Evolutionary conservation across 2,113 vertebrate genomes (phyloP), one percentile per base, ranked within the genome.

Genomic region (Ictidomys tridecemlineatus): DNA sequence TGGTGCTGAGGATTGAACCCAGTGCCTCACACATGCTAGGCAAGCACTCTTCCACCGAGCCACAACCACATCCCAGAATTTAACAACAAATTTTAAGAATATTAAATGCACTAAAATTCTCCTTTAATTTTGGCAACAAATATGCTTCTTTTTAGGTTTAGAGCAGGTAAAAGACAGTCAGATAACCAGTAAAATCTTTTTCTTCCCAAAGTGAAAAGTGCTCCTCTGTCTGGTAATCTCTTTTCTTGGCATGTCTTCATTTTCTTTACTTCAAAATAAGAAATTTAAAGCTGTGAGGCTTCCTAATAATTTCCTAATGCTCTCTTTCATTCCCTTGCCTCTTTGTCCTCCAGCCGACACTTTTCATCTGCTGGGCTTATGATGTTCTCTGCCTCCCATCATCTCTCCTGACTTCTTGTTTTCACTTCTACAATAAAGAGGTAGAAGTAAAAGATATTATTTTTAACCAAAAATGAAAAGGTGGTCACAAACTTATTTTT

Each of bases 401-500:
- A 17, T 53, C 20, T 93, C 22, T 72, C 18, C 34, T 73, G 16
- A 45, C 58, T 85, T 92, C n/a, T 37, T 16, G 51, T 83, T 87
- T 96, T 85, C 20, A 48, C 8, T 39, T 87, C 42, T 2, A 77
- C n/a, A 94, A 65, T 93, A 79, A 85, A 92, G 9, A 76, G 10
- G 30, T 7, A 58, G 18, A 67, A 51, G 58, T 26, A 63, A 79
- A 77, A 65, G 8, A 30, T 67, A 8, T 32, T 34, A 39, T 63
- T 56, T 58, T 56, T 73, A 84, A 85, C n/a, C 39, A 73, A n/a
- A 97, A 80, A n/a, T 85, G 18, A 34, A 78, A 92, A 94, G 12
- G 3, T 92, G 24, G 24, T 5, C 30, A 53, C 39, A 42, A 39
- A 12, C 16, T 69, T 76, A 9, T n/a, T 42, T 26, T 56, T 70